Evolutionary conservation across 2,113 vertebrate species (phyloP), one percentile per base, ranked within the genome.

Genomic region (Tretioscincus oriximinensis): DNA sequence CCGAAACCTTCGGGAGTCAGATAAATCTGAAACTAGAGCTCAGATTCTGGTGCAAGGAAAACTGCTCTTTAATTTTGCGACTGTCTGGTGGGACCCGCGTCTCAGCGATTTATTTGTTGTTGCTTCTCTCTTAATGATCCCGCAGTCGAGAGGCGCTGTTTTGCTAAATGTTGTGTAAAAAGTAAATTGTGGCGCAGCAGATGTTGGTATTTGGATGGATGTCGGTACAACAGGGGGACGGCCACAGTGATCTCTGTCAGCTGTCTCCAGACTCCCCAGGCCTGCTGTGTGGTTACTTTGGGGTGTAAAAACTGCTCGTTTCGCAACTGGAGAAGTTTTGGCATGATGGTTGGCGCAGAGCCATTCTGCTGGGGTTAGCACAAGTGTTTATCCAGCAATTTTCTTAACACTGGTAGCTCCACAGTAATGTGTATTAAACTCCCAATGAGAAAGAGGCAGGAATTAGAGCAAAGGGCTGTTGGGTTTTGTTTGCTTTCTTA

Each of bases 101-200:
- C 92, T 92, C 71, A 16, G 87, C 88, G 87, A 90, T 90, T 93
- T 92, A 93, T 92, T 93, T 94, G 93, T 93, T 90, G 92, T 89
- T 92, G 87, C 93, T 91, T 93, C 93, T 95, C 28, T 82, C 63
- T 94, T 95, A 92, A 93, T 94, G 95, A 94, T 94, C 89, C 90
- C 84, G 94, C 96, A 91, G 95, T 95, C 95, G 21, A 95, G 95
- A 96, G 92, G 91, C 96, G 94, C 96, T 90, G 92, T 94, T 95
- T 92, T 97, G 97, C 94, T 98, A 96, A 96, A 96, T 97, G 97
- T 97, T 96, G 95, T 96, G 96, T 96, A 96, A 97, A 96, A 97
- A 96, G 97, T 96, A 97, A 97, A 97, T 97, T 96, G 96, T 93
- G 93, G 85, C 91, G 91, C 92, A 93, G 96, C 97, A 97, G 98